Evolutionary conservation across 1,140 invertebrate species (phyloP), one percentile per base, ranked within the genome.

Genomic region (Drosophila lini): DNA sequence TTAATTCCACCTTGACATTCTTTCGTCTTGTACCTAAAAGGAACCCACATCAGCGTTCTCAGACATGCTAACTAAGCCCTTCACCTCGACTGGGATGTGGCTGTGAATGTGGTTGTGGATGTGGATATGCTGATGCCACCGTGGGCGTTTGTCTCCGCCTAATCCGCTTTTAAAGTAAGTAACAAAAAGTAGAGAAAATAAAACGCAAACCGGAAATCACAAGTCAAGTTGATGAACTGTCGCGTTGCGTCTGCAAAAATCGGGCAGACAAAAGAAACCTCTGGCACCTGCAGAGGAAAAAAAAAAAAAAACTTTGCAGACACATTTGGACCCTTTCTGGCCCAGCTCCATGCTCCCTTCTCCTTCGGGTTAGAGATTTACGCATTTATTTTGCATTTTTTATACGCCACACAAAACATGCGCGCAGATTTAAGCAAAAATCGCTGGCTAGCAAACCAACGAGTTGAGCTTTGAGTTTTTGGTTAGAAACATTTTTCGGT

Each of bases 381-480:
- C 88, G 88, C 88, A 91, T 91, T 91, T 91, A 91, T 88, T 91
- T 91, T 81, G 80, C 88, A 91, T 90, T 90, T 88, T 90, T 90
- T 90, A 90, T 89, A 68, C 79, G 50, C 83, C 83, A 74, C 79
- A 86, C 62, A 76, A 83, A 90, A 90, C 83, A 88, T 88, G 88
- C 88, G 83, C 83, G 80, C 83, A 88, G 85, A 90, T 90, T 90
- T 91, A 82, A 85, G 68, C 73, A 90, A 80, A 79, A 71, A 82
- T 74, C 82, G 68, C 67, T 74, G 64, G 59, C 19, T 56, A 44
- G 16, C 42, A n/a, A 25, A 67, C 47, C 61, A 82, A 86, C 76
- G 78, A 88, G 80, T 77, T 86, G 79, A 74, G 79, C 52, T 55
- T 78, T 48, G 38, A 52, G 45, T n/a, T 48, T 60, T 60, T 77